These are phyloP conservation scores for Callopanchax toddi DNA, from an alignment of 2,113 vertebrate genomes.

Conservation along the genomic window DNA sequence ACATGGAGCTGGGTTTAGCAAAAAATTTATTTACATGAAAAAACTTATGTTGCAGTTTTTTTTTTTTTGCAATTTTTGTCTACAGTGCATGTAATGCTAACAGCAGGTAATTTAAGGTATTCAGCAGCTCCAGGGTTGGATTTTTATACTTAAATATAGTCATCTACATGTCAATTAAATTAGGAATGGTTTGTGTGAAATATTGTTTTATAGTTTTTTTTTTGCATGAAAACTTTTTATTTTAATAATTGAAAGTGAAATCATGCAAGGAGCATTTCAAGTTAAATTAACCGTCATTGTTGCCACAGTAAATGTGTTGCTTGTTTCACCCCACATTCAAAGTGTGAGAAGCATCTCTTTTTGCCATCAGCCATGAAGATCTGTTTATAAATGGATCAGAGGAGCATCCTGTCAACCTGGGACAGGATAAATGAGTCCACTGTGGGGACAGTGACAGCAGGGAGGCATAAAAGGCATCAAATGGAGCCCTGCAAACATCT, in stretches of 20 bases:
- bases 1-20: no score
- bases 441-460: conserved; percentile 20
- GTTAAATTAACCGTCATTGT: conserved; percentile 6
- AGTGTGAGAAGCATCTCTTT: conserved; percentile 24
- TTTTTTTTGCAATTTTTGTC: no score
- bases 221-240: background rate
- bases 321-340: conserved; percentile 29
- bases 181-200: no score
- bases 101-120: no score
- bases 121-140: no score
- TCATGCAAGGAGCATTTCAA: background rate
- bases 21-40: no score
- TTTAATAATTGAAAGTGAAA: background rate
- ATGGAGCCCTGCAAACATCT: background rate
- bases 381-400: conserved; percentile 25
- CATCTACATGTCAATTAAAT: no score
- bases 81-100: no score
- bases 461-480: conserved; percentile 5
- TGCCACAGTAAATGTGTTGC: conserved; percentile 33
- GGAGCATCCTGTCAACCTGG: conserved; percentile 14
- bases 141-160: no score
- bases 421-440: conserved; percentile 4
- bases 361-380: conserved; percentile 12
- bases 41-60: no score
- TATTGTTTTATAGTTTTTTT: no score